Base-by-base conservation (phyloP, 2,888 invertebrate genomes). In the Cremastinae sp. region DNA sequence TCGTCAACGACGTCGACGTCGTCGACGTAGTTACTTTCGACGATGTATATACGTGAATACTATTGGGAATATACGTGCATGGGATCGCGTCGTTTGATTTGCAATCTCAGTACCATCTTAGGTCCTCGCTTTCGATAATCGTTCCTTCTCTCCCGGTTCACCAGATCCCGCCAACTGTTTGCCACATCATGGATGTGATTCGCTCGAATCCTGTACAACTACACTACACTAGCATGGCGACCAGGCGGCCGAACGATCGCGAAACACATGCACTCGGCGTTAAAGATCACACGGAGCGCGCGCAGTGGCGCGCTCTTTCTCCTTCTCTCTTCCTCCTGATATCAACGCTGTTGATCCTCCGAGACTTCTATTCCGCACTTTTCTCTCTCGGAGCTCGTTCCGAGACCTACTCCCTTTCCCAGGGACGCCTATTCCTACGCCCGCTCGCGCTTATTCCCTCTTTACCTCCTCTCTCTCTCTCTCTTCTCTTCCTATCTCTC, bases 151-250 rank as follows among this genome's bases (percentile, higher is more conserved):
- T 59, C 69, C 22, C 41, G 64, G 59, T 47, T 73, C 80, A 81
- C 86, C 82, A 87, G 83, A 84, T 86, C 82, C 83, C 84, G 81
- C 81, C 82, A 85, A 84, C 88, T 86, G 86, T 89, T 84, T 88
- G 90, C 90, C 90, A 90, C 90, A 90, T 90, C 89, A 89, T 89
- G 88, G 39, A 89, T 87, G 87, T 89, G 85, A 84, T 85, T 86
- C 89, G 88, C 89, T 88, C 64, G 56, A 12, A 61, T 55, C 51
- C 64, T 59, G 49, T 45, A 28, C 49, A 43, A 65, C 65, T 65
- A 88, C 87, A 89, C 88, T 86, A 88, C 86, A 86, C 68, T 86
- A 81, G 88, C 83, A 86, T 84, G 84, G 85, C 85, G 85, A 84
- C 84, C 83, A 82, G 80, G 76, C 58, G 75, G 76, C 70, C 74